Conservation (phyloP, 2,888 invertebrate genomes). For the Heliothis peltigera region DNA sequence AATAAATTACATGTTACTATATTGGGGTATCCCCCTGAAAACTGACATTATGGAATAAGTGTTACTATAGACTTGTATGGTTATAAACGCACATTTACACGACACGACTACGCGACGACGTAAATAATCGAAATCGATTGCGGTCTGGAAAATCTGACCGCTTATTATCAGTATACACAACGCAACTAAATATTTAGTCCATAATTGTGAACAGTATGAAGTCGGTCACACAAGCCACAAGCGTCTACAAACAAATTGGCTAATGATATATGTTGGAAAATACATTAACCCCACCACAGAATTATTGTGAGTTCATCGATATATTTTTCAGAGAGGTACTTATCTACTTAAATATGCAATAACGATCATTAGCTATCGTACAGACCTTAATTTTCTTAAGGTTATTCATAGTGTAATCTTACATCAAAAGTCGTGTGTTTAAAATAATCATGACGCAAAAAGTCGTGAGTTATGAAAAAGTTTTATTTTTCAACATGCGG, state of each 20-base stretch:
- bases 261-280: too few species aligned
- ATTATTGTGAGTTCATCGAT: too few species aligned
- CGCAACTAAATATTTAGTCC: too few species aligned
- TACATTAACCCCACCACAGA: too few species aligned
- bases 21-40: conserved; percentile 53
- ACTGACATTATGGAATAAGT: conserved; percentile 5
- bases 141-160: not conserved
- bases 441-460: not conserved
- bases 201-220: too few species aligned
- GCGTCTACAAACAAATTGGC: too few species aligned
- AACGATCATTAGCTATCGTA: too few species aligned
- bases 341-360: too few species aligned
- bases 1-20: conserved; percentile 15
- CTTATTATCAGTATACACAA: too few species aligned
- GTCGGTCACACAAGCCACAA: too few species aligned
- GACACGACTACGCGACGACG: conserved; percentile 18
- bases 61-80: not conserved
- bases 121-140: not conserved
- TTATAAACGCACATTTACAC: conserved; percentile 32
- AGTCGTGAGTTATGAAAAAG: conserved; percentile 30
- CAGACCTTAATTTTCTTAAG: too few species aligned
- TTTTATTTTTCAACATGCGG: conserved; percentile 24
- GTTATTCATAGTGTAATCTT: not conserved
- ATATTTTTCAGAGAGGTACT: too few species aligned
- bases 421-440: not conserved